A percentile compares a stretch with the other conserved stretches of the same genome.
Evolutionary conservation across 1,140 invertebrate species (phyloP).

Genomic region (Aradophagus sp.): DNA sequence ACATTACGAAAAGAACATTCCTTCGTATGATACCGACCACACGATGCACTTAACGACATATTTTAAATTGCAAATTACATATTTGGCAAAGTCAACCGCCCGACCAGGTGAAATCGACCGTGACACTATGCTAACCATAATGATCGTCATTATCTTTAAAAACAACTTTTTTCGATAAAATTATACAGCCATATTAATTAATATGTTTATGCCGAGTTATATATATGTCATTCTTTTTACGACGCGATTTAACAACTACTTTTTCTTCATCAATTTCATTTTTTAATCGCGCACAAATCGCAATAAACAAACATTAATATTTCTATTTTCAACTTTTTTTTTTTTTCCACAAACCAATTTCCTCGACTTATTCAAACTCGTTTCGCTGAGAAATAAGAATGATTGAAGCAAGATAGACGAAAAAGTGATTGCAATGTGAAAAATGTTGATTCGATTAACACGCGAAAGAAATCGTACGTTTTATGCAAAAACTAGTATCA

Average conservation of each 20-base stretch:
- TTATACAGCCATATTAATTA: conserved; percentile 35
- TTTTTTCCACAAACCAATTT: neutral
- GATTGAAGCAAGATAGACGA: neutral
- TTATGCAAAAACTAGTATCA: conserved; percentile 47
- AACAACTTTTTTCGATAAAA: conserved; percentile 41
- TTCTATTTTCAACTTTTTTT: neutral
- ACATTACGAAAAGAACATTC: conserved; percentile 36
- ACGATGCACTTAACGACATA: conserved; percentile 18
- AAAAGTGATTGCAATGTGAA: conserved; percentile 1
- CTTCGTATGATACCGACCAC: conserved; percentile 18
- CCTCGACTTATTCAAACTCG: neutral
- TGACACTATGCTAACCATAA: conserved; percentile 47
- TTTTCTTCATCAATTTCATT: conserved; percentile 5
- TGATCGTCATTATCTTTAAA: conserved; percentile 38
- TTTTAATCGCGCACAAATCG: conserved; percentile 1
- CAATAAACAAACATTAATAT: neutral
- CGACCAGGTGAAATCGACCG: conserved; percentile 38
- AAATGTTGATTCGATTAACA: conserved; percentile 18
- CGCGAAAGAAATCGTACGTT: conserved; percentile 5
- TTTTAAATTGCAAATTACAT: conserved; percentile 28
- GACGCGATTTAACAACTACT: conserved; percentile 12
- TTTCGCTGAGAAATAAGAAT: neutral
- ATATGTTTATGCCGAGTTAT: conserved; percentile 30
- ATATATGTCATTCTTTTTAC: conserved; percentile 15
- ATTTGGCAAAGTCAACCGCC: conserved; percentile 39